Evolutionary conservation across 2,113 vertebrate genomes (phyloP), one percentile per base, ranked within the genome.

Genomic region (Sorex araneus): DNA sequence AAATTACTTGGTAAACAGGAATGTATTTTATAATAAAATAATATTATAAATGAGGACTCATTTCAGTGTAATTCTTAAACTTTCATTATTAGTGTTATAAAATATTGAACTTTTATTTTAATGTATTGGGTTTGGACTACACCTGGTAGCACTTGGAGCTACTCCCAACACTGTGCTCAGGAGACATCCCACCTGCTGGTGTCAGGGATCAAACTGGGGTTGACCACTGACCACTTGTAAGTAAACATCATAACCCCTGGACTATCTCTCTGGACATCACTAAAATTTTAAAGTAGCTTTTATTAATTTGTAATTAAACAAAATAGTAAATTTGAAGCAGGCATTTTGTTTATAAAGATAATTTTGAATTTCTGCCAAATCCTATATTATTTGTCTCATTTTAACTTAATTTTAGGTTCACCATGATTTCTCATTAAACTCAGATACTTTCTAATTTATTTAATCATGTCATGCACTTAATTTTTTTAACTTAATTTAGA

Each of bases 401-500:
- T 93, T 77, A 81, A 84, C 30, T 92, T 92, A 94, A 94, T 92
- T 96, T 94, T 89, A 71, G 28, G 3, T 91, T 93, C 82, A 32
- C 71, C 88, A 27, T 64, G 84, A 91, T 15, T 93, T 76, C 9
- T 69, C 70, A 79, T 81, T 92, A 28, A 91, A 43, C 91, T 89
- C 40, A 86, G n/a, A 94, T 50, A 50, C 47, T 75, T 74, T 95
- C 84, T 88, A 94, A 83, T 71, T 94, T 73, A 82, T 84, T 89
- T 77, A 87, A 93, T 67, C 27, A 86, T 84, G 86, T 92, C 79
- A 79, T 89, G 86, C 21, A 70, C 32, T 36, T 27, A 71, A 79
- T 43, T 21, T 3, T 21, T 3, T 75, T 89, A 75, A 81, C 4
- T 87, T 87, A 45, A 71, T 66, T 91, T 80, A 84, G 28, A 89